Conservation (phyloP, 2,797 vertebrate genomes). For the Artibeus jamaicensis region DNA sequence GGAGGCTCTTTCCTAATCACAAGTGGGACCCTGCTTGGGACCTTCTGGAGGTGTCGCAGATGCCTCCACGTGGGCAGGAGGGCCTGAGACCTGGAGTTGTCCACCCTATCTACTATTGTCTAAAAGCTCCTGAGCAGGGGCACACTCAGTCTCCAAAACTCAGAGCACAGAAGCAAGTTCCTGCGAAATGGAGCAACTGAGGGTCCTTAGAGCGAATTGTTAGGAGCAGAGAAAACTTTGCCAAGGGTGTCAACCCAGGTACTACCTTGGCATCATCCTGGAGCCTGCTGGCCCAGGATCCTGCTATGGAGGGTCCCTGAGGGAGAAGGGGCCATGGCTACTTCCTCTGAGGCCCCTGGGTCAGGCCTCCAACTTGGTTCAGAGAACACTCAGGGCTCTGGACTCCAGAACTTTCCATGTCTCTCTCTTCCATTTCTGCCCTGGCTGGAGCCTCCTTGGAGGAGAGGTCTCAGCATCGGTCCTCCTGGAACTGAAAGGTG, state of each 20-base stretch:
- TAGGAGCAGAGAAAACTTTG: neutral
- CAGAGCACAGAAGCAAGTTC: neutral
- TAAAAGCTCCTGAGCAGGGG: neutral
- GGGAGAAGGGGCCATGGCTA: neutral
- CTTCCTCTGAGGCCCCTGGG: neutral
- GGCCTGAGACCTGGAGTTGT: neutral
- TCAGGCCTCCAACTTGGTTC: neutral
- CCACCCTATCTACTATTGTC: neutral
- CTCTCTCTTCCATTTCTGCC: neutral
- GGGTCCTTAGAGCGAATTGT: neutral
- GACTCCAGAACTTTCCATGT: neutral
- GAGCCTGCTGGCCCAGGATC: neutral
- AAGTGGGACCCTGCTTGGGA: neutral
- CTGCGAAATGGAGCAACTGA: neutral
- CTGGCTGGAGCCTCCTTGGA: neutral
- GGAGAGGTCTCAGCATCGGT: neutral
- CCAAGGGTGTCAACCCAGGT: neutral
- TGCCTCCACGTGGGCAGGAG: rapidly evolving
- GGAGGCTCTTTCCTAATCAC: neutral
- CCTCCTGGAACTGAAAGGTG: neutral
- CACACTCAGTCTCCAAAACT: neutral
- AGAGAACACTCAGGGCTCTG: neutral
- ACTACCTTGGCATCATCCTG: neutral
- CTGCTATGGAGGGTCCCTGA: neutral
- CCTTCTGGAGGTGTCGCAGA: neutral